phyloP scores from a whole-genome alignment of 2,888 invertebrate species.

The Aporophyla lueneburgensis region DNA sequence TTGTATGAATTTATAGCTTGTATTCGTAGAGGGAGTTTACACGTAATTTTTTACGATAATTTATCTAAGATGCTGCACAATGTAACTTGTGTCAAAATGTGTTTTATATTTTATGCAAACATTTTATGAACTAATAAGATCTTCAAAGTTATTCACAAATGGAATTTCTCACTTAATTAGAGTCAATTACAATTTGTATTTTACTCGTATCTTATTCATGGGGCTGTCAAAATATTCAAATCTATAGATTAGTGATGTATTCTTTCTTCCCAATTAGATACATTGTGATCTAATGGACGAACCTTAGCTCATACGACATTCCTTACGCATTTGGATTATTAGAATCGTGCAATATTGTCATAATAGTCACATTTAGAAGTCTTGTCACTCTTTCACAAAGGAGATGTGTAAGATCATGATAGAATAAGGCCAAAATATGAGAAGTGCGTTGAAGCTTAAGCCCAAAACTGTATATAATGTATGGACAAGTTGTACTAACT shows the following conservation, averaged over 20 bases:
- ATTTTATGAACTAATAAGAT: slow-evolving; percentile 26
- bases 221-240: slow-evolving; percentile 18
- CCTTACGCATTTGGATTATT: slow-evolving; percentile 63
- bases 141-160: slow-evolving; percentile 30
- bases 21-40: slow-evolving; percentile 23
- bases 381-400: slow-evolving; percentile 45
- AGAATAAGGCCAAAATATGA: slow-evolving; percentile 41
- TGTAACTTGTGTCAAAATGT: slow-evolving; percentile 39
- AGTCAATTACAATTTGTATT: slow-evolving; percentile 44
- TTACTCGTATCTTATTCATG: slow-evolving; percentile 12
- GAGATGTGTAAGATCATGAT: slow-evolving; percentile 51
- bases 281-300: slow-evolving; percentile 5
- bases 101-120: slow-evolving; percentile 40
- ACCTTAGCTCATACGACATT: slow-evolving; percentile 60
- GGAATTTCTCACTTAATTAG: slow-evolving; percentile 6
- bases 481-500: slow-evolving; percentile 57
- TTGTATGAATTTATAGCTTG: slow-evolving; percentile 48
- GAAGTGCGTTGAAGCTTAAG: slow-evolving; percentile 50
- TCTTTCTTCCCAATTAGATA: slow-evolving; percentile 31
- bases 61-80: slow-evolving; percentile 40
- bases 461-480: slow-evolving; percentile 65
- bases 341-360: slow-evolving; percentile 64
- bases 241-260: slow-evolving; percentile 21
- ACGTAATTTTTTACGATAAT: slow-evolving; percentile 41
- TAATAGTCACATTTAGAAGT: slow-evolving; percentile 60